phyloP scores from a whole-genome alignment of 2,113 vertebrate genomes.

The Gymnorhina tibicen region DNA sequence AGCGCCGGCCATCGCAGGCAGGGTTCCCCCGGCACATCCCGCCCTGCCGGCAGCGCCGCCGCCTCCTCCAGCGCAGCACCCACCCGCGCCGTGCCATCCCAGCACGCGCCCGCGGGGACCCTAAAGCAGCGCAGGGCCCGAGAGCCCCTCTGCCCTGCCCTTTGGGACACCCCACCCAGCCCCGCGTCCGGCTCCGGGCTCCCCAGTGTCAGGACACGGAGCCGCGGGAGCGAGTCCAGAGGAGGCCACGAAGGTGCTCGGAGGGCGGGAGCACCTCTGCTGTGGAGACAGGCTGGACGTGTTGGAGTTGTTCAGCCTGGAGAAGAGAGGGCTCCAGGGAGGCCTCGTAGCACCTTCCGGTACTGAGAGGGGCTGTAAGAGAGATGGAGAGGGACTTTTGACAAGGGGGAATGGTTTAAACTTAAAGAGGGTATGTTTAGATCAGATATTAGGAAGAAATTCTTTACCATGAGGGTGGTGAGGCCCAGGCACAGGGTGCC shows the following conservation, averaged over 20 bases:
- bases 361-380: background rate
- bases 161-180: background rate
- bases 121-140: background rate
- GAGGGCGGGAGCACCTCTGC: background rate
- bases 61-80: background rate
- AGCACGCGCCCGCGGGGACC: background rate
- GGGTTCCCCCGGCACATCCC: background rate
- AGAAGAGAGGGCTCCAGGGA: background rate
- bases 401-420: too few species aligned
- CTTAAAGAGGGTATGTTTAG: background rate
- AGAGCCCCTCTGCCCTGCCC: background rate
- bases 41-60: background rate
- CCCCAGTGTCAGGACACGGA: background rate
- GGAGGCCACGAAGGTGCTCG: background rate
- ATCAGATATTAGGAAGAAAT: background rate
- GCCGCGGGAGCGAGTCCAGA: background rate
- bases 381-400: background rate
- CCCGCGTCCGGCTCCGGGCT: too few species aligned
- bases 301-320: too few species aligned
- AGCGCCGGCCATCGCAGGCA: rapidly evolving
- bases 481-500: background rate
- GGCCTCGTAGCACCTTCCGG: background rate
- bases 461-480: background rate
- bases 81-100: rapidly evolving
- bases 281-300: background rate